Evolutionary conservation across 2,888 invertebrate genomes (phyloP).

Genomic region (Melanchra persicariae): DNA sequence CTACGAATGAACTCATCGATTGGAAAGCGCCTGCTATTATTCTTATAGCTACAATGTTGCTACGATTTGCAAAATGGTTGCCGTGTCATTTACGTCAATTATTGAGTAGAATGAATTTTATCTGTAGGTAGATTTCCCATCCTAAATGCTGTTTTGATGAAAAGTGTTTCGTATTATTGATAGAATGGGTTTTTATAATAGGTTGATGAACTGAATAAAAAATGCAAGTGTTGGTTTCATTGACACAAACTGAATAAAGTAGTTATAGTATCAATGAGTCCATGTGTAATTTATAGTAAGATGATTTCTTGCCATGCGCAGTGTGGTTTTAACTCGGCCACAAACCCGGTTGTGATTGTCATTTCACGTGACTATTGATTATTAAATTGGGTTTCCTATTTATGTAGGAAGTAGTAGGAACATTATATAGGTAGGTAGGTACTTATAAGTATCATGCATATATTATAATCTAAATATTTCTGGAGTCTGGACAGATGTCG

Average conservation of each 20-base stretch:
- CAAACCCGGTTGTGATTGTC: neutral
- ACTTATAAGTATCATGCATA: no score
- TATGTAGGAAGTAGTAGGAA: no score
- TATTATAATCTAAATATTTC: no score
- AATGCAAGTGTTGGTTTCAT: neutral
- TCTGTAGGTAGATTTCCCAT: neutral
- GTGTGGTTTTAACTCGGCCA: neutral
- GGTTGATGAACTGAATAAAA: constrained; percentile 1
- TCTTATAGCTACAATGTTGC: constrained; percentile 50
- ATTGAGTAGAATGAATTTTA: neutral
- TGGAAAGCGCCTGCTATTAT: constrained; percentile 61
- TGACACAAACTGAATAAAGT: neutral
- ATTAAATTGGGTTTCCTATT: no score
- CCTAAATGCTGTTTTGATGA: neutral
- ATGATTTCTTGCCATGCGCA: constrained; percentile 1
- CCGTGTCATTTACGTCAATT: neutral
- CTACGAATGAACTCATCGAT: constrained; percentile 32
- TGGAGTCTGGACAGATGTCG: no score
- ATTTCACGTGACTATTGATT: neutral
- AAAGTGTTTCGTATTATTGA: neutral
- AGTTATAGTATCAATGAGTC: neutral
- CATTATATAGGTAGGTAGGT: no score
- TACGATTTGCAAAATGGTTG: constrained; percentile 61
- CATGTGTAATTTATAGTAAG: neutral
- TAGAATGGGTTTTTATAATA: neutral